Base-by-base conservation (phyloP, 2,113 vertebrate genomes). In the Calypte anna region DNA sequence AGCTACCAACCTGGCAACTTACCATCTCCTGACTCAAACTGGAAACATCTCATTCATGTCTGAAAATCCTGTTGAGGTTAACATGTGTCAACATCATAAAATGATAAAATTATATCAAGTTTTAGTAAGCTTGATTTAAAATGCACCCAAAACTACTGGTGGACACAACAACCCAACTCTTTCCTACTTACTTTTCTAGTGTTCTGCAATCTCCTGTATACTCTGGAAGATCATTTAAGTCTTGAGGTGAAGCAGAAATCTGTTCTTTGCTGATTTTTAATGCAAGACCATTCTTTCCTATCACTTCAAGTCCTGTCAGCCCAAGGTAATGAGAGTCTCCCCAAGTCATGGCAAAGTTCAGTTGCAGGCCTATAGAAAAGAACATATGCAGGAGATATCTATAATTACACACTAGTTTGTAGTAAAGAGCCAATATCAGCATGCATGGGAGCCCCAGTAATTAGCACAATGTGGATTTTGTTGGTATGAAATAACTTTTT, bases 281-380 rank as follows among this genome's bases (percentile, higher is more conserved):
- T 10, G 98, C 96, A 14, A 99, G 98, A 9, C 99, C 98, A 3
- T 98, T 98, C 86, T 96, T 98, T 55, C 98, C 98, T 66, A 99
- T 98, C 90, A 99, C 97, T 95, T 99, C 99, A 83, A 99, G 94
- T 91, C 99, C 99, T 1, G 99, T 99, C 96, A 99, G 97, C 12
- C 99, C 99, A 82, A 99, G 94, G 96, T 99, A 99, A 90, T 99
- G 98, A 43, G 93, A 94, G 91, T 99, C 99, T 7, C 99, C 99
- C 99, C 99, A 99, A 3, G 99, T 99, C 74, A 98, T 90, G 6
- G 98, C 97, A 84, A 99, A 98, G 84, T 98, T 98, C 88, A 99
- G 94, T 27, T 98, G 98, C 77, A 99, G 97, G 90, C 98, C 99
- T 99, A 8, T 17, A 88, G 9, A 22, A 83, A 86, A 84, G 40